These are phyloP conservation scores for Drosophila nikananu DNA, from an alignment of 1,140 invertebrate genomes.

Conservation along the genomic window DNA sequence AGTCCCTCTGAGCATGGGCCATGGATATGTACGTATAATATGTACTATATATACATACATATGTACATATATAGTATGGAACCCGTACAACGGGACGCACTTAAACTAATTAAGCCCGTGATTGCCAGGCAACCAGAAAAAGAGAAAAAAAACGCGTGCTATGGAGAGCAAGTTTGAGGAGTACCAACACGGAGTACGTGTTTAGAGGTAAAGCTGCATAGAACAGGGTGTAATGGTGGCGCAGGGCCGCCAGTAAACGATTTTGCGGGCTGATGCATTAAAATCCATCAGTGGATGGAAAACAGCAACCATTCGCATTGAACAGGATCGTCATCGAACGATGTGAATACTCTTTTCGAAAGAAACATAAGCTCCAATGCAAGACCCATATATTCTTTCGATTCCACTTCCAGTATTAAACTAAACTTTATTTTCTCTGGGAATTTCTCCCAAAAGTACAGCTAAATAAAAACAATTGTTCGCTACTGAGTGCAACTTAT, in stretches of 20 bases:
- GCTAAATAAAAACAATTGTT: background rate
- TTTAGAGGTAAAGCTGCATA: background rate
- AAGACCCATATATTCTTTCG: too few species aligned
- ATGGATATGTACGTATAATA: background rate
- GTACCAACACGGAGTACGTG: constrained; percentile 3
- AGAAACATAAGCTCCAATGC: background rate
- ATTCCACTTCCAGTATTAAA: too few species aligned
- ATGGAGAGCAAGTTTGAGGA: background rate
- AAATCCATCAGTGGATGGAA: constrained; percentile 38
- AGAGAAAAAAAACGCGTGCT: background rate
- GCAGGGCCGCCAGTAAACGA: constrained; percentile 20
- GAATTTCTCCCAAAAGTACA: background rate
- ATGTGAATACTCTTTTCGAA: background rate
- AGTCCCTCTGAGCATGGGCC: background rate
- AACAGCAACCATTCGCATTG: constrained; percentile 21
- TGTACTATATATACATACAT: background rate
- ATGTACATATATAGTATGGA: background rate
- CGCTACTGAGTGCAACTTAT: background rate
- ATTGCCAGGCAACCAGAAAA: constrained; percentile 42
- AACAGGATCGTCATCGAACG: constrained; percentile 4
- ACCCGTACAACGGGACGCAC: constrained; percentile 36
- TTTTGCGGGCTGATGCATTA: constrained; percentile 44
- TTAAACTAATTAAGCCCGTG: constrained; percentile 47
- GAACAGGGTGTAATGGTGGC: constrained; percentile 25
- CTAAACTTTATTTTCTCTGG: background rate